phyloP scores from a whole-genome alignment of 2,888 invertebrate genomes.

The Lithophane socia region DNA sequence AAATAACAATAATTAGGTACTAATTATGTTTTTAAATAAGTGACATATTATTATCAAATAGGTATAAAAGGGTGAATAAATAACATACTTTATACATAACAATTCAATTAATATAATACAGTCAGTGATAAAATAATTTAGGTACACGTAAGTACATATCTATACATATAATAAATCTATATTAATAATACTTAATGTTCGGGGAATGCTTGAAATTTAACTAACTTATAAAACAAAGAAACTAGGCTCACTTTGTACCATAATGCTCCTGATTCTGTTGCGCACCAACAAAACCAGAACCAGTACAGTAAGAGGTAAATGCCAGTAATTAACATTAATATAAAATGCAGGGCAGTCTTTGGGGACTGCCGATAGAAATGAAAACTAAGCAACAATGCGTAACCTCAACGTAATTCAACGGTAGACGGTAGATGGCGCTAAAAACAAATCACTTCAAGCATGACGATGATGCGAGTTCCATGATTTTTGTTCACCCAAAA shows the following conservation, averaged over 20 bases:
- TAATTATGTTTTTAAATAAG: background rate
- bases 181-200: slow-evolving; percentile 22
- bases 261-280: background rate
- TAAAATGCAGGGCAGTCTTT: background rate
- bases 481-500: too few species aligned
- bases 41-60: slow-evolving; percentile 4
- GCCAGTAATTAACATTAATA: background rate
- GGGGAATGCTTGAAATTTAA: slow-evolving; percentile 35
- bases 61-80: background rate
- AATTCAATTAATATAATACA: slow-evolving; percentile 2
- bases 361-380: too few species aligned
- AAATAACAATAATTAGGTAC: slow-evolving; percentile 6
- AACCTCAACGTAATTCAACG: too few species aligned
- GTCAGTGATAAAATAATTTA: slow-evolving; percentile 10
- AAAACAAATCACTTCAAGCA: too few species aligned
- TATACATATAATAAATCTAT: slow-evolving; percentile 1
- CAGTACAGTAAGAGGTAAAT: background rate
- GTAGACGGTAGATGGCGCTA: too few species aligned
- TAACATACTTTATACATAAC: slow-evolving; percentile 18
- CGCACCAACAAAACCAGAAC: slow-evolving; percentile 4
- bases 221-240: slow-evolving; percentile 1
- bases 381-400: too few species aligned
- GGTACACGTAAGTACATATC: slow-evolving; percentile 12
- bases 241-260: background rate
- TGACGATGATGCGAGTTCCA: too few species aligned